Percentiles rank a stretch among this genome's conserved stretches.
These are phyloP conservation scores for Dendrolimus houi DNA, from an alignment of 2,888 invertebrate species.

Conservation along the genomic window DNA sequence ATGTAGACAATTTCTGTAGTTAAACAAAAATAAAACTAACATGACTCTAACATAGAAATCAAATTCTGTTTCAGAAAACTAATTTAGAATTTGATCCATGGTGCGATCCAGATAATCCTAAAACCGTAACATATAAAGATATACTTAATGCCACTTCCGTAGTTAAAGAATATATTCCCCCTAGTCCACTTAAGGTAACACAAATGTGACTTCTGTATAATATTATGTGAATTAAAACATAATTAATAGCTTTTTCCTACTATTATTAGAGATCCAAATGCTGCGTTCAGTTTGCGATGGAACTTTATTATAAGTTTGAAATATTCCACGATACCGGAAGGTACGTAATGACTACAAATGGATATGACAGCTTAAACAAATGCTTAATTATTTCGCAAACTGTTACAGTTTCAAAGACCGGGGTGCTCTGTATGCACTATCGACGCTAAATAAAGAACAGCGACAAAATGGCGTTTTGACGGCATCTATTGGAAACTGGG, in stretches of 20 bases:
- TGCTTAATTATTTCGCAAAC: no score
- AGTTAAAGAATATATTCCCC: slow-evolving; percentile 68
- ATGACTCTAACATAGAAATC: no score
- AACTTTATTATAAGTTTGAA: slow-evolving; percentile 91
- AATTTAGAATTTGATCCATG: slow-evolving; percentile 29
- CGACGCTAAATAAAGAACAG: slow-evolving; percentile 82
- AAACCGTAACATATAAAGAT: slow-evolving; percentile 67
- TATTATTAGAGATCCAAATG: slow-evolving; percentile 80
- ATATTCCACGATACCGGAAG: slow-evolving; percentile 92
- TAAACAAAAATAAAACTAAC: no score
- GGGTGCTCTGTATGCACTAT: slow-evolving; percentile 87
- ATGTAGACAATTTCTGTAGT: no score
- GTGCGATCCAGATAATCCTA: slow-evolving; percentile 41
- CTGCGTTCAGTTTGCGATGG: slow-evolving; percentile 82
- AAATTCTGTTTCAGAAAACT: slow-evolving; percentile 22
- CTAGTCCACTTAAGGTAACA: slow-evolving; percentile 31
- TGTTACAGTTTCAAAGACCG: slow-evolving; percentile 88
- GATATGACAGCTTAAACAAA: no score
- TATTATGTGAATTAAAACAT: no score
- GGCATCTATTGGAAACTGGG: slow-evolving; percentile 94
- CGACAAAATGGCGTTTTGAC: slow-evolving; percentile 86
- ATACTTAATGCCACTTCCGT: slow-evolving; percentile 77
- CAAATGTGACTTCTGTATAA: background rate
- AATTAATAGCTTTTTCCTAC: no score
- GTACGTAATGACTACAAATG: slow-evolving; percentile 43